Percentiles rank a stretch among this genome's conserved stretches.
phyloP scores from a whole-genome alignment of 2,113 vertebrate species.

The Ciconia maguari region DNA sequence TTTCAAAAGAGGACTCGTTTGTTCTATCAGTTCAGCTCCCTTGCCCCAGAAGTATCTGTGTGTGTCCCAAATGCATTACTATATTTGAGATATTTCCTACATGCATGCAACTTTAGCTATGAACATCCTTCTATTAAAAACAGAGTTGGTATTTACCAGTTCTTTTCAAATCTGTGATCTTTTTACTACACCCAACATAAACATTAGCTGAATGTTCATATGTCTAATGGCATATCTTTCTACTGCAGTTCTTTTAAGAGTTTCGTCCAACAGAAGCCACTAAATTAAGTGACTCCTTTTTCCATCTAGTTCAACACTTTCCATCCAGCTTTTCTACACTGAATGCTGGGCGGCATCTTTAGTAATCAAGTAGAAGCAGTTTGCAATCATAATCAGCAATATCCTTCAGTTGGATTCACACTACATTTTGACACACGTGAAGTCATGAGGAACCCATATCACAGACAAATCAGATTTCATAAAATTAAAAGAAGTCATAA shows the following conservation, averaged over 20 bases:
- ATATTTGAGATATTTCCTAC: neutral
- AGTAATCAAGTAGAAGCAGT: neutral
- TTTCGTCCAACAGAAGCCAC: neutral
- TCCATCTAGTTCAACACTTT: neutral
- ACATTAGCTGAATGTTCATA: neutral
- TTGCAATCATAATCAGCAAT: neutral
- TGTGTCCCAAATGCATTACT: neutral
- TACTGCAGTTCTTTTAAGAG: neutral
- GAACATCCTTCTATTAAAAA: neutral
- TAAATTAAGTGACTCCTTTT: neutral
- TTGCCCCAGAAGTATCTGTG: neutral
- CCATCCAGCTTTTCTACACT: neutral
- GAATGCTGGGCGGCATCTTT: neutral
- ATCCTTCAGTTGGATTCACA: neutral
- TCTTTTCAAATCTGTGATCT: neutral
- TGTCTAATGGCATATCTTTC: neutral
- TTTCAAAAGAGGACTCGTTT: neutral
- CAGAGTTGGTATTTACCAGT: neutral
- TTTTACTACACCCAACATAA: neutral
- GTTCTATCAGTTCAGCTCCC: neutral
- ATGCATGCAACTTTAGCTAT: neutral
- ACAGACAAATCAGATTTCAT: neutral
- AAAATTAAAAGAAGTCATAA: neutral
- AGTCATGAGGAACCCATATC: neutral
- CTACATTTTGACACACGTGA: neutral